phyloP scores from a whole-genome alignment of 2,888 invertebrate genomes.

The Habroteleia sp. region DNA sequence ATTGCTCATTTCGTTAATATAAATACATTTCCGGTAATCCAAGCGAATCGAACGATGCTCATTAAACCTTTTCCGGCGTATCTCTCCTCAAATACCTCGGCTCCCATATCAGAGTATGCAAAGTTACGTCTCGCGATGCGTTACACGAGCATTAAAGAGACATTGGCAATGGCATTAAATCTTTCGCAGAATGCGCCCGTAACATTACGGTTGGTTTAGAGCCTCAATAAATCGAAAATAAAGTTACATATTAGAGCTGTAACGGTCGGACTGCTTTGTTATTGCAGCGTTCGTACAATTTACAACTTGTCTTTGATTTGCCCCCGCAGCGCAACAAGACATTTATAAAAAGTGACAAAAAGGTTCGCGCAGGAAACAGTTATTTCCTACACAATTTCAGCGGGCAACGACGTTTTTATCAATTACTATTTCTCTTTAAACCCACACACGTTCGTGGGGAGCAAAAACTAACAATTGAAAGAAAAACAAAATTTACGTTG shows the following conservation, averaged over 20 bases:
- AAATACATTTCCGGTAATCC: conserved; percentile 13
- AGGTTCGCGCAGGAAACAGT: no score
- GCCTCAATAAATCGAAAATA: conserved; percentile 10
- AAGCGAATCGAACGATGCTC: conserved; percentile 21
- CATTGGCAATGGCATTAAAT: conserved; percentile 17
- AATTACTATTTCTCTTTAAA: no score
- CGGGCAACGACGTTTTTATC: no score
- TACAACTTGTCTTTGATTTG: conserved; percentile 1
- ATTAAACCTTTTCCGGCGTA: conserved; percentile 6
- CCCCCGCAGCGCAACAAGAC: no score
- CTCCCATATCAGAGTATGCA: conserved; percentile 1
- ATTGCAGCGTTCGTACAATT: neutral
- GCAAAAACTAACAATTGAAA: no score
- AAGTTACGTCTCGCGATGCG: conserved; percentile 8
- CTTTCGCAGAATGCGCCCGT: conserved; percentile 1
- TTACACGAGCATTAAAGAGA: conserved; percentile 13
- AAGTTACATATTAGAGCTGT: conserved; percentile 8
- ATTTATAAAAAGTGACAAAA: no score
- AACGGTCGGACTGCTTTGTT: neutral
- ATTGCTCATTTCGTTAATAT: conserved; percentile 36
- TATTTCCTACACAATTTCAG: no score
- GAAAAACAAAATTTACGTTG: no score
- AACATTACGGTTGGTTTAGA: conserved; percentile 10
- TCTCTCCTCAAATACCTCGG: neutral
- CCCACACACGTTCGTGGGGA: no score